Conservation (phyloP, 1,140 invertebrate species). For the Wasmannia auropunctata region DNA sequence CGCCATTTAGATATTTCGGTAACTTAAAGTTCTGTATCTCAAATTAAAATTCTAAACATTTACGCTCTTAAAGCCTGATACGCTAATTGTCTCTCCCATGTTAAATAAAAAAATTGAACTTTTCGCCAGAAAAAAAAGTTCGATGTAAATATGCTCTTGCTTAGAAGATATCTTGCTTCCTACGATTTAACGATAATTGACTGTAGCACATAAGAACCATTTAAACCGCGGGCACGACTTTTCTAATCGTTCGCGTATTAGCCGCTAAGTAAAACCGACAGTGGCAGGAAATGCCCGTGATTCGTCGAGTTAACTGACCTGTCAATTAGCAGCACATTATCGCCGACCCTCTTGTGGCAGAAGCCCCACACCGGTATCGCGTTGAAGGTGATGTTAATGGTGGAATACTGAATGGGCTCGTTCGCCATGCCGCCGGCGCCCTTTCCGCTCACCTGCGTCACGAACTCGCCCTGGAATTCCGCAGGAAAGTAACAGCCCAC, state of each 20-base stretch:
- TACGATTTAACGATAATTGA: neutral
- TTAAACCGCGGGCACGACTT: neutral
- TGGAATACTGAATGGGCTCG: constrained; percentile 87
- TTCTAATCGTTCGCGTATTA: neutral
- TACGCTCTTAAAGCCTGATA: neutral
- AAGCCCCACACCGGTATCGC: constrained; percentile 90
- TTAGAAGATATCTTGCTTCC: neutral
- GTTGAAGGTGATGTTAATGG: constrained; percentile 88
- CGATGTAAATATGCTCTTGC: neutral
- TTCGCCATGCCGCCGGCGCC: constrained; percentile 78
- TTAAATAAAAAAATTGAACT: neutral
- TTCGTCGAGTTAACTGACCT: constrained; percentile 82
- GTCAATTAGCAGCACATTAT: constrained; percentile 89
- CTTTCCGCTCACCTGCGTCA: constrained; percentile 87
- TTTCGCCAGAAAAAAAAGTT: neutral
- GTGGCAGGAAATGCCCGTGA: constrained; percentile 27
- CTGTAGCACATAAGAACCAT: neutral
- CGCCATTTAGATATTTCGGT: neutral
- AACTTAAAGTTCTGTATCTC: neutral
- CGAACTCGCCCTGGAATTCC: constrained; percentile 89
- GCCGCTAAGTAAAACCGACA: neutral
- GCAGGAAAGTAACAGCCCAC: constrained; percentile 89
- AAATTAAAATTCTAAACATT: neutral
- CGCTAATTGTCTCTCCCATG: neutral
- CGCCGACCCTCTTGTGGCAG: constrained; percentile 87